Conservation (phyloP, 2,113 vertebrate species). For the Heliornis fulica region DNA sequence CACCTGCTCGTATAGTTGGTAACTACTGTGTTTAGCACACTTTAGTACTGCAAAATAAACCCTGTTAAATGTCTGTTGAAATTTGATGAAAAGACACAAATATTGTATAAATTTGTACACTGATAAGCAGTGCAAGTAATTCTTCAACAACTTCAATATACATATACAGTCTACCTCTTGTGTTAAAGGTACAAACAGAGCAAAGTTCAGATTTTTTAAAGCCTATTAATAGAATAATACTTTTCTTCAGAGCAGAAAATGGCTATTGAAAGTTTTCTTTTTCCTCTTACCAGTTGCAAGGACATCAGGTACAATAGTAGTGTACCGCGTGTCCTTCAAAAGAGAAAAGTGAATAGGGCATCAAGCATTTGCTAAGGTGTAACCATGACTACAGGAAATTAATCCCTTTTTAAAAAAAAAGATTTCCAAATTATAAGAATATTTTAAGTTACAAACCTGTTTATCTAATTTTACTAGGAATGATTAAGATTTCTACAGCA, state of each 20-base stretch:
- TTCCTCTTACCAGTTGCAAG: background rate
- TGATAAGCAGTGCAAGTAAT: background rate
- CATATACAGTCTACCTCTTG: background rate
- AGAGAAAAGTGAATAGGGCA: background rate
- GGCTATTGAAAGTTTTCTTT: background rate
- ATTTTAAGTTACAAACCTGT: background rate
- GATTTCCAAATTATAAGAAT: background rate
- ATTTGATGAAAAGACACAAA: background rate
- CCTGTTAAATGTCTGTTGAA: background rate
- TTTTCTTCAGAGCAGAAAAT: background rate
- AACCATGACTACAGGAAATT: background rate
- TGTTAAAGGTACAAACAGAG: background rate
- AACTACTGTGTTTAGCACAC: background rate
- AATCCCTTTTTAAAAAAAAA: background rate
- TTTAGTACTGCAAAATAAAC: background rate
- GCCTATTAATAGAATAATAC: background rate
- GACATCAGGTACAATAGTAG: accelerated
- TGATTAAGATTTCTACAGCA: background rate
- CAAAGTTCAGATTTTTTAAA: background rate
- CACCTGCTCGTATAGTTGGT: background rate
- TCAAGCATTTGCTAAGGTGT: background rate
- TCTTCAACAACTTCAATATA: background rate
- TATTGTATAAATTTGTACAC: background rate
- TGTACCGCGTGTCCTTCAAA: background rate
- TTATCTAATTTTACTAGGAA: background rate